Base-by-base conservation (phyloP, 2,888 invertebrate genomes). In the Mimachlamys varia region DNA sequence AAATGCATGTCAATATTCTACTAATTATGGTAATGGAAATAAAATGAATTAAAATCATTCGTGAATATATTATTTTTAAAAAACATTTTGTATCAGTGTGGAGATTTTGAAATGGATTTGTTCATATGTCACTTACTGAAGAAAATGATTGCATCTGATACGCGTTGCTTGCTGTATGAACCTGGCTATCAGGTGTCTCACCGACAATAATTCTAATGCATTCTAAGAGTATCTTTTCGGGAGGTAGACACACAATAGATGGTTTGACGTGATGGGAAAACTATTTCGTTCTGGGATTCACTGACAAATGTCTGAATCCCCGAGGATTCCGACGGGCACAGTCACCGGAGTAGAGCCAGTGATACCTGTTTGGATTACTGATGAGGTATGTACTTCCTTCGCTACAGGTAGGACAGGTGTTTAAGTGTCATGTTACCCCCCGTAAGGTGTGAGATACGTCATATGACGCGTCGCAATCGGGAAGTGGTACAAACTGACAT, bases 331-430 rank as follows among this genome's bases (percentile, higher is more conserved):
- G 76, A 33, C 12, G 76, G 27, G 7, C 76, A 76, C 76, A 76
- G 76, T 76, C 76, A 76, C 76, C 76, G 27, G 76, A 27, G 76
- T 22, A 76, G 27, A 10, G 33, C 33, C 76, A 12, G 12, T 13
- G 33, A 76, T 33, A 76, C 76, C 76, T 76, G 76, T 76, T 58
- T 76, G 76, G 7, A 76, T 33, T 76, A 76, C 76, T 33, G 76
- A 33, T 76, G 76, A 76, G 76, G 76, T 76, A 76, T 33, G 76
- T 76, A 76, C 33, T 33, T 76, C 33, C 76, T 33, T 76, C 76
- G 27, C 76, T 33, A 27, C 76, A 76, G 76, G 76, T 76, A 76
- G 76, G 76, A 33, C 76, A 76, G 76, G 76, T 76, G 76, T 76
- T 15, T 27, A 5, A 76, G 76, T 76, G 76, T 76, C 76, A 76